These are phyloP conservation scores for Muntiacus reevesi DNA, from an alignment of 2,113 vertebrate genomes.

Conservation along the genomic window DNA sequence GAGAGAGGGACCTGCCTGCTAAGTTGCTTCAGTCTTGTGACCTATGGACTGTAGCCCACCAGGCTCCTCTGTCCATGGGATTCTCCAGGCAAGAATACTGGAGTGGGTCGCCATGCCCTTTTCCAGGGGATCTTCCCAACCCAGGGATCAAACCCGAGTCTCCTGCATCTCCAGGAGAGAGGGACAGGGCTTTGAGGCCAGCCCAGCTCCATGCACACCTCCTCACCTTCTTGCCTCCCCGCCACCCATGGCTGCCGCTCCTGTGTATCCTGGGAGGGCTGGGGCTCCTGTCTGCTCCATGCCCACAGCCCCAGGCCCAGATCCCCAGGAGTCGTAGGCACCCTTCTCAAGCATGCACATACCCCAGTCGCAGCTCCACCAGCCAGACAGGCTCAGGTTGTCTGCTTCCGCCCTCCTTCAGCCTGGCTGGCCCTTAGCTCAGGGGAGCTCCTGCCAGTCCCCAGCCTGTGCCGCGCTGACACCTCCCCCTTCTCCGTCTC, in stretches of 20 bases:
- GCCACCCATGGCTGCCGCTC: rapidly evolving
- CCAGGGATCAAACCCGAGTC: not conserved
- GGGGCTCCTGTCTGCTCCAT: not conserved
- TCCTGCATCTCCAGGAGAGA: not conserved
- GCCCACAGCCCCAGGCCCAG: too few species aligned
- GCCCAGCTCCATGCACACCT: not conserved
- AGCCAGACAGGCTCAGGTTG: not conserved
- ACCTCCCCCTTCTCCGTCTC: not conserved
- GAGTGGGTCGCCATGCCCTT: not conserved
- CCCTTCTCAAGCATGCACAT: not conserved
- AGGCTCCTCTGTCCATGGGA: not conserved
- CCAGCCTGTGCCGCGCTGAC: rapidly evolving
- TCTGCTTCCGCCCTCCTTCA: not conserved
- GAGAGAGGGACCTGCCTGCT: not conserved
- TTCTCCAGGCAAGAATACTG: not conserved
- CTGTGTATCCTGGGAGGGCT: not conserved
- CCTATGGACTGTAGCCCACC: not conserved
- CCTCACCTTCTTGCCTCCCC: not conserved
- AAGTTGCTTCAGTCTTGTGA: not conserved
- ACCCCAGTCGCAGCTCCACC: not conserved
- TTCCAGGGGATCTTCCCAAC: not conserved
- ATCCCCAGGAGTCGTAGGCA: not conserved
- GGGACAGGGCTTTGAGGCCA: not conserved
- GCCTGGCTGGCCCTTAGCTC: not conserved
- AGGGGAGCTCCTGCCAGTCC: not conserved